Evolutionary conservation across 2,888 invertebrate genomes (phyloP), one percentile per base, ranked within the genome.

Genomic region (Eucera pruinosa): DNA sequence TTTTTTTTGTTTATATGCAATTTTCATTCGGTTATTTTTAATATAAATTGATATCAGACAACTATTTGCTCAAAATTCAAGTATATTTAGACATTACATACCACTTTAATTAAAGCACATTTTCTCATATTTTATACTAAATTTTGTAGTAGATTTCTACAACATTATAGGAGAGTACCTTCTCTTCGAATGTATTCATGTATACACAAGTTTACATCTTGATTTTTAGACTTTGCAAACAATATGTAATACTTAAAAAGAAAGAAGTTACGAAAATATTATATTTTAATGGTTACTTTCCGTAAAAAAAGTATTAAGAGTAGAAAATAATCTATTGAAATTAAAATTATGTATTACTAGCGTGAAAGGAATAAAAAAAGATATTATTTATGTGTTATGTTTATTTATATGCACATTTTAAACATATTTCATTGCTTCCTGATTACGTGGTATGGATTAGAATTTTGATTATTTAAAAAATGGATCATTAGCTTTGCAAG

Each of bases 381-480:
- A 20, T 33, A 43, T n/a, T 57, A 23, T 69, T 52, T 75, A 68
- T 78, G n/a, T n/a, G n/a, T n/a, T n/a, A n/a, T n/a, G n/a, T n/a
- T n/a, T n/a, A n/a, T n/a, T 66, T 69, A 74, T 50, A 67, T 36
- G 57, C 47, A 55, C 52, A 48, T 11, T 70, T 54, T 25, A 66
- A 66, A 45, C 20, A 66, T 57, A 58, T 60, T 36, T 18, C 9
- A 45, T 68, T 60, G 6, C 43, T 58, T 65, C 3, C 18, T 30
- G 20, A 41, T 36, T 20, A 41, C 48, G 25, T 55, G 13, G 50
- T 50, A 41, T 15, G n/a, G 62, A 43, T 70, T 55, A 33, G 50
- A 43, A 55, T 61, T 47, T 73, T 13, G 3, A 50, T 48, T 27
- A 9, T 20, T 52, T 23, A 33, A 45, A 41, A 55, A 73, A 64